phyloP scores from a whole-genome alignment of 1,140 invertebrate species.

The Drepana arcuata region DNA sequence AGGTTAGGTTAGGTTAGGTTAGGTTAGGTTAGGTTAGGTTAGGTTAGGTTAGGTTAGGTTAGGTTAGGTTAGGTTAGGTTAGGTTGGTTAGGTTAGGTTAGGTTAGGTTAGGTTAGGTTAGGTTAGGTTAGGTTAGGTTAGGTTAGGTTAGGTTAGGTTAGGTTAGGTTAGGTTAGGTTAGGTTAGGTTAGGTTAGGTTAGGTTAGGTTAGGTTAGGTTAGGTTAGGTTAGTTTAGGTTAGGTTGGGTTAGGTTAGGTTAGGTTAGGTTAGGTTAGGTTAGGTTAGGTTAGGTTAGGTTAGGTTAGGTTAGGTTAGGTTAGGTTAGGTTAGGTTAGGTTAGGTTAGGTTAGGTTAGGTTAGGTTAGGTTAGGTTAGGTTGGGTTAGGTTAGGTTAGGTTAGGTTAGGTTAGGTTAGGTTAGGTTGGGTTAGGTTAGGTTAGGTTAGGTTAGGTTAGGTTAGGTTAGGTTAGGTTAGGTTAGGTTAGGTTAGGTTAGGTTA shows the following conservation, averaged over 20 bases:
- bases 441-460: constrained; percentile 13
- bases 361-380: constrained; percentile 3
- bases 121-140: constrained; percentile 5
- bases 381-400: constrained; percentile 3
- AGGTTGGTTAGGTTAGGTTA: neutral
- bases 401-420: constrained; percentile 5
- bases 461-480: constrained; percentile 13
- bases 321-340: constrained; percentile 24
- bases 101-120: constrained; percentile 2
- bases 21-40: constrained; percentile 11
- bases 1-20: constrained; percentile 16
- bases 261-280: constrained; percentile 14
- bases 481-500: constrained; percentile 15
- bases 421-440: constrained; percentile 6
- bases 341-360: constrained; percentile 21
- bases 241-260: constrained; percentile 14
- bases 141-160: constrained; percentile 3
- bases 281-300: constrained; percentile 19
- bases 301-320: constrained; percentile 32
- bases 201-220: constrained; percentile 15
- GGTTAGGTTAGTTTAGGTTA: constrained; percentile 7
- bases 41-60: constrained; percentile 17
- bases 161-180: constrained; percentile 12
- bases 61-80: constrained; percentile 16
- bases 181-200: constrained; percentile 15